Evolutionary conservation across 2,113 vertebrate species (phyloP).

Genomic region (Alligator sinensis): DNA sequence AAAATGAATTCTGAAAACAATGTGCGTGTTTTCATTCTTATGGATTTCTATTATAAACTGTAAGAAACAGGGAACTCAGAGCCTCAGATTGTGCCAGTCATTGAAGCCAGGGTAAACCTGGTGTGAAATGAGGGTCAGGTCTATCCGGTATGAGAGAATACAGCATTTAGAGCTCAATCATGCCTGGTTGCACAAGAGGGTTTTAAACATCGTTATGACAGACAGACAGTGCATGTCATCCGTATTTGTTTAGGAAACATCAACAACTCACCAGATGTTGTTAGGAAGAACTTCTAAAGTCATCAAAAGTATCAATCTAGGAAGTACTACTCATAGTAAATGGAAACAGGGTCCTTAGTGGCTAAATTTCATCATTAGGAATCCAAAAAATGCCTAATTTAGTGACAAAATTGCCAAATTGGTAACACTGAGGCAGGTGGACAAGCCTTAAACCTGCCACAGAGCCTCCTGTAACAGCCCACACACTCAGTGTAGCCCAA

Average conservation of each 20-base stretch:
- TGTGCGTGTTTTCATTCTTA: background rate
- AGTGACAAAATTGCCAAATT: background rate
- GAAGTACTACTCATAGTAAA: background rate
- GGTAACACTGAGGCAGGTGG: background rate
- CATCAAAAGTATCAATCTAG: too few species aligned
- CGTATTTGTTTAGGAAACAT: too few species aligned
- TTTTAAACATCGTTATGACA: background rate
- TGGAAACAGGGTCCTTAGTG: background rate
- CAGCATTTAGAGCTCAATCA: background rate
- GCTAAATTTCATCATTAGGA: too few species aligned
- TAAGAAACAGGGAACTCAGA: background rate
- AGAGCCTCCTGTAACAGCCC: too few species aligned
- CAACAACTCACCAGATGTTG: background rate
- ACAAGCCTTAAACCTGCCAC: background rate
- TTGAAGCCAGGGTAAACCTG: background rate
- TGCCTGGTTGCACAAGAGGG: background rate
- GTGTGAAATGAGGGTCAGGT: accelerated
- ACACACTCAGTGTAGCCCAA: background rate
- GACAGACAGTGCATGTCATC: background rate
- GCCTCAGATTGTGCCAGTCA: background rate
- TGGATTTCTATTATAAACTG: background rate
- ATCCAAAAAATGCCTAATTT: too few species aligned
- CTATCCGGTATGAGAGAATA: background rate
- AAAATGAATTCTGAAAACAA: background rate
- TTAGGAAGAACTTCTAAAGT: background rate